Evolutionary conservation across 2,797 vertebrate genomes (phyloP).

Genomic region (Botia kubotai): DNA sequence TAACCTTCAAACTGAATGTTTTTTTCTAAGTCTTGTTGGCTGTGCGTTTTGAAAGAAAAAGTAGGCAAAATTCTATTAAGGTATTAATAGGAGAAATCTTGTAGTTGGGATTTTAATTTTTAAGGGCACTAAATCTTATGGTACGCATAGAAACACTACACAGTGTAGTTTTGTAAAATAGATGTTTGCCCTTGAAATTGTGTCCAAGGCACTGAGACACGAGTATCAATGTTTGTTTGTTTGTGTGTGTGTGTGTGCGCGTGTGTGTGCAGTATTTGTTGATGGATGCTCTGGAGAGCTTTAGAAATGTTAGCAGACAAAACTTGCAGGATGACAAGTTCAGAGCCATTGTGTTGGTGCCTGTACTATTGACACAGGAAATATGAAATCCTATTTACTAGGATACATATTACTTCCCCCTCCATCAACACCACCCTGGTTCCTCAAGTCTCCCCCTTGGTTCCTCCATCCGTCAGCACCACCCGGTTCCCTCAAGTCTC

Average conservation of each 20-base stretch:
- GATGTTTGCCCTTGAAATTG: slow-evolving; percentile 31
- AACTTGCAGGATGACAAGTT: slow-evolving; percentile 48
- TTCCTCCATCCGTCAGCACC: too few species aligned
- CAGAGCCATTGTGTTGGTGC: slow-evolving; percentile 31
- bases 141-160: background rate
- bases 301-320: slow-evolving; percentile 41
- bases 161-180: background rate
- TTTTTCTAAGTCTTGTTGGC: background rate
- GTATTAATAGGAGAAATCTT: background rate
- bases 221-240: background rate
- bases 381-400: too few species aligned
- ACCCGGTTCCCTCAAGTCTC: too few species aligned
- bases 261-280: slow-evolving; percentile 23
- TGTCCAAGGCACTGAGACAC: background rate
- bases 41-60: background rate
- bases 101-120: background rate
- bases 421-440: too few species aligned
- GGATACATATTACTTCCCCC: too few species aligned
- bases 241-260: slow-evolving; percentile 1
- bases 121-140: background rate
- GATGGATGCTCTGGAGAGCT: slow-evolving; percentile 36
- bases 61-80: background rate
- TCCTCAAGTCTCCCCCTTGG: too few species aligned
- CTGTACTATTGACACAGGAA: too few species aligned
- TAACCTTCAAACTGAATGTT: background rate